Conservation (phyloP, 2,113 vertebrate genomes). For the Drymodes brunneopygia region DNA sequence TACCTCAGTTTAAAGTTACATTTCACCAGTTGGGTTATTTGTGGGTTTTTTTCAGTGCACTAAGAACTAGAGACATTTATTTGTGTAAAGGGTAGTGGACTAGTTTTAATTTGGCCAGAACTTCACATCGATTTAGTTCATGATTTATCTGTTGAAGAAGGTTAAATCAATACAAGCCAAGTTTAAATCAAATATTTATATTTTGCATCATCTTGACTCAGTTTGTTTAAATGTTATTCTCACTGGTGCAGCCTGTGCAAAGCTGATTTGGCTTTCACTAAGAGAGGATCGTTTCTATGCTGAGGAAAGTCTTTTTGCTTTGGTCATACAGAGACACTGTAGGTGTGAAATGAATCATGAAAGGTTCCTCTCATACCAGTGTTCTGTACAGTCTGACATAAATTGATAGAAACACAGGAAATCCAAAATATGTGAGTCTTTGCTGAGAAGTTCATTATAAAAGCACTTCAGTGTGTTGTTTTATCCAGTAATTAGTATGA, state of each 20-base stretch:
- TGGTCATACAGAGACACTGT: not conserved
- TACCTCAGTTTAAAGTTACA: not conserved
- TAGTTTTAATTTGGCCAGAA: not conserved
- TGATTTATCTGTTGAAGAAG: slow-evolving; percentile 44
- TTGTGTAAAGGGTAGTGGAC: not conserved
- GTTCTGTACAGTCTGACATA: not conserved
- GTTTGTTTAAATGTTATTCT: slow-evolving; percentile 37
- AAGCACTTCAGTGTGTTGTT: not conserved
- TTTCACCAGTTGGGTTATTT: not conserved
- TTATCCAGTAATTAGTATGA: not conserved
- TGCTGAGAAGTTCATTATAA: not conserved
- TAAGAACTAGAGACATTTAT: not conserved
- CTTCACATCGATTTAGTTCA: slow-evolving; percentile 25
- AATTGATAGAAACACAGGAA: not conserved
- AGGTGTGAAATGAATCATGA: not conserved
- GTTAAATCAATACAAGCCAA: slow-evolving; percentile 38
- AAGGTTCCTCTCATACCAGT: not conserved
- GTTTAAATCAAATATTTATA: slow-evolving; percentile 53
- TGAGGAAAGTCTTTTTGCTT: not conserved
- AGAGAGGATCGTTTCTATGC: not conserved
- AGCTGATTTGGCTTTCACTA: not conserved
- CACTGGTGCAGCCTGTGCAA: not conserved
- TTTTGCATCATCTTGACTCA: slow-evolving; percentile 41
- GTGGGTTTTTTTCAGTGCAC: not conserved
- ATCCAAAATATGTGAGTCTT: not conserved